Evolutionary conservation across 2,888 invertebrate genomes (phyloP).

Genomic region (Diaprepes abbreviatus): DNA sequence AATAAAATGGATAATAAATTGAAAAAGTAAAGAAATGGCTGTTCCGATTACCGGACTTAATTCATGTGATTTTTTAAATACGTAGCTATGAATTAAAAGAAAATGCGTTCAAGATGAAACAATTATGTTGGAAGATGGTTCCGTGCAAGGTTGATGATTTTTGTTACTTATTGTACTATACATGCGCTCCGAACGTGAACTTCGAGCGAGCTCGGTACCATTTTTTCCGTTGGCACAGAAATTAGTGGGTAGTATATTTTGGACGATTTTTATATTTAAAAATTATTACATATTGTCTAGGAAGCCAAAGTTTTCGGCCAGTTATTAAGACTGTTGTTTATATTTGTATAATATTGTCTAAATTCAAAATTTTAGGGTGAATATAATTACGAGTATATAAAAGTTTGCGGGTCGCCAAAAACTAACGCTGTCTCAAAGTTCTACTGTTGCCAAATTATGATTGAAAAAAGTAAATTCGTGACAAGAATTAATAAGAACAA

Average conservation of each 20-base stretch:
- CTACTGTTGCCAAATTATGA: too few species aligned
- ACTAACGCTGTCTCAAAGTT: neutral
- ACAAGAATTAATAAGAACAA: too few species aligned
- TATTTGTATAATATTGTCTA: slow-evolving; percentile 61
- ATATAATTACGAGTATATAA: slow-evolving; percentile 1
- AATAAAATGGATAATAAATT: too few species aligned
- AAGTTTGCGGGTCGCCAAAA: neutral
- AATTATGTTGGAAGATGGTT: neutral
- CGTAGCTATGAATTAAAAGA: neutral
- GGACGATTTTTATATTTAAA: slow-evolving; percentile 66
- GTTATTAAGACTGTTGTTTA: slow-evolving; percentile 78
- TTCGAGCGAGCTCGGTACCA: slow-evolving; percentile 26
- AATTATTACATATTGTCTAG: slow-evolving; percentile 52
- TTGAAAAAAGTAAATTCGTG: too few species aligned
- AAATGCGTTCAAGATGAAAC: slow-evolving; percentile 3
- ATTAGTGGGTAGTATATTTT: slow-evolving; percentile 58
- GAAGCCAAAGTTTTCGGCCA: slow-evolving; percentile 74
- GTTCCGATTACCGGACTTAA: neutral
- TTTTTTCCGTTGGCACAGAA: slow-evolving; percentile 24
- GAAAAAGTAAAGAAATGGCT: neutral
- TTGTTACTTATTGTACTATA: slow-evolving; percentile 47
- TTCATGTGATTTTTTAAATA: neutral
- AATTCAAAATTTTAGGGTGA: slow-evolving; percentile 34
- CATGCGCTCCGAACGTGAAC: slow-evolving; percentile 20
- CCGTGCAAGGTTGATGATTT: neutral